These are phyloP conservation scores for Leucosticte australis DNA, from an alignment of 2,113 vertebrate species.

Conservation along the genomic window DNA sequence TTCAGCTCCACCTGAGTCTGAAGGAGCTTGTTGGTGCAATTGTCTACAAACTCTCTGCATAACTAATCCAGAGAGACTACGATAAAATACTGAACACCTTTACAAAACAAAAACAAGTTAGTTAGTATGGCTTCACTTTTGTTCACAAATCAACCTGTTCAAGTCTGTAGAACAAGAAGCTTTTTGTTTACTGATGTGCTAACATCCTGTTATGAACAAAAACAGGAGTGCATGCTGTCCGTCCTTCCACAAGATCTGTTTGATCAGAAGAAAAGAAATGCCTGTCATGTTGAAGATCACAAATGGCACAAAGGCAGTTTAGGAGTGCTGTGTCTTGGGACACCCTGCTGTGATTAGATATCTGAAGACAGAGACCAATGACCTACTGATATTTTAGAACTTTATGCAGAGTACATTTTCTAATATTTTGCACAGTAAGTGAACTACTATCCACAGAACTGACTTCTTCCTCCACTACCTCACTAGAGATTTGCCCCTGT, in stretches of 20 bases:
- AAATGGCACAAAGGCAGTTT: neutral
- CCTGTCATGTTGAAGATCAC: neutral
- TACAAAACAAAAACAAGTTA: neutral
- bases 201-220: neutral
- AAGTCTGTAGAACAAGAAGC: neutral
- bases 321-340: neutral
- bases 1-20: neutral
- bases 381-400: neutral
- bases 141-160: neutral
- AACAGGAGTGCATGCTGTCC: neutral
- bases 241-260: neutral
- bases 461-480: neutral
- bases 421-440: neutral
- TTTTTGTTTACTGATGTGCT: neutral
- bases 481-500: neutral
- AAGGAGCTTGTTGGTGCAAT: neutral
- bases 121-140: neutral
- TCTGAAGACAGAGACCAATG: neutral
- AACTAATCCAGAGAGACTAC: neutral
- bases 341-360: neutral
- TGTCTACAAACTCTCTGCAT: neutral
- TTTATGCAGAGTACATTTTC: neutral
- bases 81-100: neutral
- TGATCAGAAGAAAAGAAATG: neutral
- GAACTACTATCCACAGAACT: neutral